A percentile compares a stretch with the other conserved stretches of the same genome.
Evolutionary conservation across 2,113 vertebrate genomes (phyloP).

Genomic region (Tylochromis polylepis): DNA sequence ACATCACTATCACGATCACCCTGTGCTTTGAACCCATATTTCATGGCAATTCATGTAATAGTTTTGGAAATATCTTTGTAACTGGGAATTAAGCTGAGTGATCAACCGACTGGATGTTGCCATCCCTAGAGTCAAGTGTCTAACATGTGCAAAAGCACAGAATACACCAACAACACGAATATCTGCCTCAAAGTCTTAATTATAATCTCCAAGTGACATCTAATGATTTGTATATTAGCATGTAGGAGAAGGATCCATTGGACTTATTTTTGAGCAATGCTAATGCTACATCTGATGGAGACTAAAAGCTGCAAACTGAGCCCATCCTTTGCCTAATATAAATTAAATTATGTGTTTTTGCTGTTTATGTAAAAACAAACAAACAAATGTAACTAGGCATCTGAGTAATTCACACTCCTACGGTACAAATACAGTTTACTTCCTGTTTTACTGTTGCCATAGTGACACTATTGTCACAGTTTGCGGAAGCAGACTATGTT

Average conservation of each 20-base stretch:
- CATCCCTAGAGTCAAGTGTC: neutral
- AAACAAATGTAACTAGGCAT: neutral
- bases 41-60: neutral
- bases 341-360: neutral
- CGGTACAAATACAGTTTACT: neutral
- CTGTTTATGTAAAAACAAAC: rapidly evolving
- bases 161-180: neutral
- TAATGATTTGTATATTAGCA: neutral
- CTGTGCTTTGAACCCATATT: neutral
- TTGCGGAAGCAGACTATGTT: too few species aligned
- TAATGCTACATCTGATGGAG: neutral
- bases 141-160: neutral
- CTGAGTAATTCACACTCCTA: neutral
- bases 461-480: too few species aligned
- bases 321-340: neutral
- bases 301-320: neutral
- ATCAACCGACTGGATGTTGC: neutral
- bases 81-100: neutral
- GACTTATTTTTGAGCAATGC: neutral
- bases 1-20: neutral
- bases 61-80: neutral
- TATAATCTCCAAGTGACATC: rapidly evolving
- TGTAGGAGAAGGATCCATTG: neutral
- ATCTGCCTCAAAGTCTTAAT: neutral
- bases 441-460: constrained; percentile 57